Percentiles rank a stretch among this genome's conserved stretches.
Conservation (phyloP, 1,140 invertebrate species). For the Pachypeltis micranthus region DNA sequence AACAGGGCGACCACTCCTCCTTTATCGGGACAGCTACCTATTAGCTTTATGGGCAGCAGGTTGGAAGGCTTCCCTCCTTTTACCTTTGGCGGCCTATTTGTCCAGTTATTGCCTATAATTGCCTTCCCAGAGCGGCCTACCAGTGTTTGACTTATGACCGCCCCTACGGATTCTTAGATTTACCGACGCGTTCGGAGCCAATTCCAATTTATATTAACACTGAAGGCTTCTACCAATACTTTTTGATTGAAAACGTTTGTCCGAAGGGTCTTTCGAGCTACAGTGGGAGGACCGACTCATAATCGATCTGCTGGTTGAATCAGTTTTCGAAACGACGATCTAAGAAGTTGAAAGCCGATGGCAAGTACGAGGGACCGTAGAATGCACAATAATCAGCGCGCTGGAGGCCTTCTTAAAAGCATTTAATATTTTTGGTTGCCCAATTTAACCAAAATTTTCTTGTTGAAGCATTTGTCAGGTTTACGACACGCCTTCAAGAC, state of each 20-base stretch:
- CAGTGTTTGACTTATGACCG: constrained; percentile 9
- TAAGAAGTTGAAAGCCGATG: too few species aligned
- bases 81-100: constrained; percentile 7
- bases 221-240: constrained; percentile 1
- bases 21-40: constrained; percentile 1
- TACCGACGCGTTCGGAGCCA: neutral
- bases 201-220: constrained; percentile 2
- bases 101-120: constrained; percentile 8
- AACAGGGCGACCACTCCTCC: neutral
- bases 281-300: too few species aligned
- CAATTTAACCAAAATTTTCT: too few species aligned
- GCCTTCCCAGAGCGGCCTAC: neutral
- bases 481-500: too few species aligned
- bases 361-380: too few species aligned
- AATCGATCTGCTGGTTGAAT: too few species aligned
- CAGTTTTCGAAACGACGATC: too few species aligned
- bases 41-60: neutral
- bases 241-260: constrained; percentile 4
- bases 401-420: too few species aligned
- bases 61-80: neutral
- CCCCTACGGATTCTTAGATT: neutral
- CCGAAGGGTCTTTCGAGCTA: too few species aligned
- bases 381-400: too few species aligned
- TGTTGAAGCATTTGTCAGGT: too few species aligned
- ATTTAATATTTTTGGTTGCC: too few species aligned